Percentiles rank a stretch among this genome's conserved stretches.
These are phyloP conservation scores for Cygnus buccinator DNA, from an alignment of 2,113 vertebrate genomes.

Conservation along the genomic window DNA sequence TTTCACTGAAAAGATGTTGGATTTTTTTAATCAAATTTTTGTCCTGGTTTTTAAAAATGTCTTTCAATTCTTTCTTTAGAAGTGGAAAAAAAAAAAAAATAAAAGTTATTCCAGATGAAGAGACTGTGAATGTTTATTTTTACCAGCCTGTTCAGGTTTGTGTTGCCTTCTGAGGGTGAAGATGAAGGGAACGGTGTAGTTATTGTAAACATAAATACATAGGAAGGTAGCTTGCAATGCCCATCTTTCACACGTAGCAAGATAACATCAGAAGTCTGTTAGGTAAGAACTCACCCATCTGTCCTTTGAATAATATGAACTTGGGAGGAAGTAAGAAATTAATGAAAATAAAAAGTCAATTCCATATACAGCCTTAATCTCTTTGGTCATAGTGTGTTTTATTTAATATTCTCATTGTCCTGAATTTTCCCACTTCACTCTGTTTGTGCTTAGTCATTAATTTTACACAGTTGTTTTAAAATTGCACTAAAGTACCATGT, in stretches of 20 bases:
- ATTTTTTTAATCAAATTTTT: not conserved
- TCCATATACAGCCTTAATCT: not conserved
- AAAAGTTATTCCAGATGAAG: not conserved
- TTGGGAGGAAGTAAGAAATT: not conserved
- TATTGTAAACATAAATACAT: not conserved
- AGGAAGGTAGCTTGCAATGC: not conserved
- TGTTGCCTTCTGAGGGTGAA: not conserved
- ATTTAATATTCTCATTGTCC: constrained; percentile 10
- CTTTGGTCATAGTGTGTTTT: not conserved
- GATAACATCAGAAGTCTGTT: not conserved
- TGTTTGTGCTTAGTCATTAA: constrained; percentile 28
- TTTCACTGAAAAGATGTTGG: not conserved
- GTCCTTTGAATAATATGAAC: not conserved
- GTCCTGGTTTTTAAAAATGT: not conserved
- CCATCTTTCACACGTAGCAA: not conserved
- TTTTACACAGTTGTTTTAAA: constrained; percentile 47
- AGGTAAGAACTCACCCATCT: not conserved
- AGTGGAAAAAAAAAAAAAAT: not conserved
- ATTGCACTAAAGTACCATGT: not conserved
- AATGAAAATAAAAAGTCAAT: not conserved
- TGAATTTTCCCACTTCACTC: constrained; percentile 26
- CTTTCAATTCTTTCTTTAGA: not conserved
- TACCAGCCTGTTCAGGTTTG: not conserved
- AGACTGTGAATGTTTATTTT: not conserved
- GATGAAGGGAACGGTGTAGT: not conserved